These are phyloP conservation scores for Bombus haemorrhoidalis DNA, from an alignment of 1,140 invertebrate genomes.

Conservation along the genomic window DNA sequence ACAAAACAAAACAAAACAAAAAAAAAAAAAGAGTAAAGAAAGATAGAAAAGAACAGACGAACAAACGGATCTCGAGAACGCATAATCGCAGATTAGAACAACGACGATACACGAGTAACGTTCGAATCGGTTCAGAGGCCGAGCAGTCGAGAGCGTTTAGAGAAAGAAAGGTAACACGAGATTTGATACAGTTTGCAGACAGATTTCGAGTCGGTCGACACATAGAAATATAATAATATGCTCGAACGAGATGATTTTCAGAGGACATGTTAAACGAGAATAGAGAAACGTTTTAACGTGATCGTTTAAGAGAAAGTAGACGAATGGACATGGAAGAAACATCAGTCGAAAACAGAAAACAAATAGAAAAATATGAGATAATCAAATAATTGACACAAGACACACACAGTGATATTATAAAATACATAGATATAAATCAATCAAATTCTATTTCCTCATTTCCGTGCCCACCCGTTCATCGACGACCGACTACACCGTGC, in stretches of 20 bases:
- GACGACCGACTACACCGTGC: constrained; percentile 48
- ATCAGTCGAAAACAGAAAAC: constrained; percentile 44
- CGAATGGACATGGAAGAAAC: constrained; percentile 24
- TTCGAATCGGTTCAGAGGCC: constrained; percentile 5
- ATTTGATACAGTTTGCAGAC: constrained; percentile 1
- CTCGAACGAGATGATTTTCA: constrained; percentile 12
- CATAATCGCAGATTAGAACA: neutral
- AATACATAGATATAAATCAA: constrained; percentile 68
- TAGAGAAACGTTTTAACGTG: neutral
- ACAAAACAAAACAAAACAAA: neutral
- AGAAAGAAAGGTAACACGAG: constrained; percentile 42
- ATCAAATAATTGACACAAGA: constrained; percentile 51
- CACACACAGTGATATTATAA: constrained; percentile 58
- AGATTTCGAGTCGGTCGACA: constrained; percentile 14
- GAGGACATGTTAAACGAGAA: neutral
- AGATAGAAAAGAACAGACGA: neutral
- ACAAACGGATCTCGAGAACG: neutral
- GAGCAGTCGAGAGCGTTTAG: constrained; percentile 10
- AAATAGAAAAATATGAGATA: constrained; percentile 33
- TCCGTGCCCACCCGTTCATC: constrained; percentile 74
- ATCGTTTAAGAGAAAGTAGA: constrained; percentile 1
- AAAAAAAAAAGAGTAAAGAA: neutral
- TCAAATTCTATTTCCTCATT: constrained; percentile 83
- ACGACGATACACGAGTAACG: neutral
- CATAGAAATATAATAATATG: neutral